Evolutionary conservation across 2,797 vertebrate species (phyloP).

Genomic region (Alca torda): DNA sequence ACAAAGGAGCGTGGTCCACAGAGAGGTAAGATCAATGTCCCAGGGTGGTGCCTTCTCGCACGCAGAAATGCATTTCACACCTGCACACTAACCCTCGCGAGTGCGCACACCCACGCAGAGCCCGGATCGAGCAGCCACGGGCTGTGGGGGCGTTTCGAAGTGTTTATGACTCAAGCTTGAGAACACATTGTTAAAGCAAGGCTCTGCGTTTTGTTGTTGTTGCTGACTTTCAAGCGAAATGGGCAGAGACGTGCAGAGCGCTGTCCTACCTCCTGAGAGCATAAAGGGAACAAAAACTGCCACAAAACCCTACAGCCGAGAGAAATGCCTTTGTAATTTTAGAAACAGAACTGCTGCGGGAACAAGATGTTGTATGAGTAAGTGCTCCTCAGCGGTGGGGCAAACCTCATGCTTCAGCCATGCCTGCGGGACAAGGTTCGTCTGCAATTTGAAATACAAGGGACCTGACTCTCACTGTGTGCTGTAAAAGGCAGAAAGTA

Average conservation of each 20-base stretch:
- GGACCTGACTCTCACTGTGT: not conserved
- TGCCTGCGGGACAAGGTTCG: not conserved
- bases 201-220: not conserved
- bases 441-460: not conserved
- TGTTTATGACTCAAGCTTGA: constrained; percentile 26
- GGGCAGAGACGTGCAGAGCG: not conserved
- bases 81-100: not conserved
- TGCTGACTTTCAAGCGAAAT: not conserved
- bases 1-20: not conserved
- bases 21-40: not conserved
- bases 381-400: not conserved
- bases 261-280: constrained; percentile 26
- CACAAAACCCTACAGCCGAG: not conserved
- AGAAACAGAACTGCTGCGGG: not conserved
- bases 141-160: constrained; percentile 31
- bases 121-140: not conserved
- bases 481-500: not conserved
- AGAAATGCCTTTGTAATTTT: constrained; percentile 19
- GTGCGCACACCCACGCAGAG: not conserved
- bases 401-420: not conserved
- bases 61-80: not conserved
- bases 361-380: not conserved
- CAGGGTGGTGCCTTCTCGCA: not conserved
- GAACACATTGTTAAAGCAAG: constrained; percentile 2
- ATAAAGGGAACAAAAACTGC: constrained; percentile 1